A percentile compares a stretch with the other conserved stretches of the same genome.
Conservation (phyloP, 2,888 invertebrate species). For the Nomada fabriciana region DNA sequence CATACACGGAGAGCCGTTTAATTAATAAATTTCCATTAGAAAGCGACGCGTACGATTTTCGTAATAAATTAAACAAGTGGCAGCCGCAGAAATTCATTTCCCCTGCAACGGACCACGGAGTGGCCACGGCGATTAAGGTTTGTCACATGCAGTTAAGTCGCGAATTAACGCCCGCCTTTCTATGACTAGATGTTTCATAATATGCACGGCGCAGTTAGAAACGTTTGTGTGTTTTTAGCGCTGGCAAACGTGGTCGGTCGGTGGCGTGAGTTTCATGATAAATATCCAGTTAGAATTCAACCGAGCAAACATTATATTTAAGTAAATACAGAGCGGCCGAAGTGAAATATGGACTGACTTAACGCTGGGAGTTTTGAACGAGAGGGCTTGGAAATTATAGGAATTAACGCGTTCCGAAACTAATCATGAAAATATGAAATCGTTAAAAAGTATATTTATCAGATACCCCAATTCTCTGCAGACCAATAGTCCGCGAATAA, state of each 20-base stretch:
- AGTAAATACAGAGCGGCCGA: background rate
- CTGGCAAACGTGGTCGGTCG: background rate
- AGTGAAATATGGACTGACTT: background rate
- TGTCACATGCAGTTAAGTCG: conserved; percentile 19
- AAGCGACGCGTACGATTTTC: conserved; percentile 10
- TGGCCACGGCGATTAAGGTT: conserved; percentile 2
- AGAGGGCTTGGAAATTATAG: background rate
- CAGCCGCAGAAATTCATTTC: background rate
- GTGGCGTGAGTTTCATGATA: background rate
- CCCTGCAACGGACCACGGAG: background rate
- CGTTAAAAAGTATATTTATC: no score
- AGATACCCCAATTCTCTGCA: no score
- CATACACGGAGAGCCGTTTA: background rate
- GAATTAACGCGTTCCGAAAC: background rate
- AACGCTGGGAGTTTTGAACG: background rate
- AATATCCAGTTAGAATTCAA: conserved; percentile 13
- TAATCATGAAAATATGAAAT: no score
- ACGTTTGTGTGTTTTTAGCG: background rate
- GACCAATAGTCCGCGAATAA: no score
- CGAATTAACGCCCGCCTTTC: conserved; percentile 12
- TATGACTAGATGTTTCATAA: conserved; percentile 1
- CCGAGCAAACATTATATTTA: background rate
- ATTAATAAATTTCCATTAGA: conserved; percentile 2
- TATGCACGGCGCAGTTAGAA: background rate
- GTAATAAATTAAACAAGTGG: background rate